Evolutionary conservation across 2,888 invertebrate genomes (phyloP), one percentile per base, ranked within the genome.

Genomic region (Temnothorax unifasciatus): DNA sequence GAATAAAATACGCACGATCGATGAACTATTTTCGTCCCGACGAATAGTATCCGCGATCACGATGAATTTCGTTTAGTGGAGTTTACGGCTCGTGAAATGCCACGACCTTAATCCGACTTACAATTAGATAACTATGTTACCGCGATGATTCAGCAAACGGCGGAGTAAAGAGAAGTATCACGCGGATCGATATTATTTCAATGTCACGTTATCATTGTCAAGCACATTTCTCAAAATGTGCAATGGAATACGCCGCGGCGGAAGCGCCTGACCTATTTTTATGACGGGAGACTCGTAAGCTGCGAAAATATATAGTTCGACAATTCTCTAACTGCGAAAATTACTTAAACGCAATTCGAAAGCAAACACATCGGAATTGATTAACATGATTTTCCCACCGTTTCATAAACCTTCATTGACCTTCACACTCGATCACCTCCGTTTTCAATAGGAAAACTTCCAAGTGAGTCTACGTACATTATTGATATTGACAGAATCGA

Each of bases 1-100:
- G 86, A 89, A 90, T 90, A 88, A 90, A 88, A 71, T 68, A 85
- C 84, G 71, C 52, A 76, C 85, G 90, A 92, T 92, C 92, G 89
- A 92, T 92, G 83, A 38, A 74, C 86, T 92, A 92, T 92, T 92
- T 90, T 87, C 75, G 87, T 85, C 86, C 13, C 38, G 21, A 8
- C 59, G 71, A 84, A 81, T 86, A 82, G 83, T 86, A 86, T 88
- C 85, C 81, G 84, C 85, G 83, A 91, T 91, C 85, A 82, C 84
- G 75, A 68, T 76, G 69, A 85, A 81, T 86, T 89, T 85, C 87
- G 85, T 86, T 89, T 85, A 84, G 68, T 83, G 85, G 85, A 88
- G 84, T 89, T 89, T 85, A 77, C 87, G 86, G 87, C 83, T 89
- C 87, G 88, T 87, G 82, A 81, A 88, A 57, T 63, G 71, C 13